phyloP scores from a whole-genome alignment of 2,888 invertebrate genomes.

The Timema cristinae region DNA sequence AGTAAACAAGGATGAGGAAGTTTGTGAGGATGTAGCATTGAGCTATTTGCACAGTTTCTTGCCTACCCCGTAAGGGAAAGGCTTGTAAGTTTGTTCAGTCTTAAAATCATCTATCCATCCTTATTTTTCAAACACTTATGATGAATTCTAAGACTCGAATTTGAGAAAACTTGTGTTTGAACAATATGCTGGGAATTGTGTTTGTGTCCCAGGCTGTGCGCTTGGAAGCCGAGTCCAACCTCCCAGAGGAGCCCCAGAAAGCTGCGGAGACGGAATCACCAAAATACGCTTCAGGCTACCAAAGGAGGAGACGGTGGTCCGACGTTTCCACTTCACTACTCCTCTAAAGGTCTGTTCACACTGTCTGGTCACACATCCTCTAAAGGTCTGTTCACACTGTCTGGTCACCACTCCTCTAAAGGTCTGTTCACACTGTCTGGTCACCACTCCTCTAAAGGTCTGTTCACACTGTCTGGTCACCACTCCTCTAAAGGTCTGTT shows the following conservation, averaged over 20 bases:
- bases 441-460: background rate
- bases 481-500: no score
- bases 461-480: background rate
- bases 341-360: constrained; percentile 50
- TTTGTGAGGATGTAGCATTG: no score
- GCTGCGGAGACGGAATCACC: constrained; percentile 53
- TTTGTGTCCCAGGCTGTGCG: constrained; percentile 48
- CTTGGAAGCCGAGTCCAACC: constrained; percentile 57
- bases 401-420: background rate
- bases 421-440: background rate
- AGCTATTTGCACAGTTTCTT: no score
- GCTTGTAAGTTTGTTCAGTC: no score
- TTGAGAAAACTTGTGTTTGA: background rate
- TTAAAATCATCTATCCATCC: no score
- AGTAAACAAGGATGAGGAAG: no score
- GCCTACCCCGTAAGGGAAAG: no score
- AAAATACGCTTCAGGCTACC: constrained; percentile 81
- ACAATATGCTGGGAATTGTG: background rate
- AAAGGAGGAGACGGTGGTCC: constrained; percentile 67
- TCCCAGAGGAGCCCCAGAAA: constrained; percentile 69
- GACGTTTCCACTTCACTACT: constrained; percentile 65
- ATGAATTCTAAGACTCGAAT: no score
- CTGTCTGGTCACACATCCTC: background rate
- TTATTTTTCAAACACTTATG: no score
- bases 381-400: background rate